Conservation (phyloP, 2,113 vertebrate genomes). For the Brevimyrus niger region DNA sequence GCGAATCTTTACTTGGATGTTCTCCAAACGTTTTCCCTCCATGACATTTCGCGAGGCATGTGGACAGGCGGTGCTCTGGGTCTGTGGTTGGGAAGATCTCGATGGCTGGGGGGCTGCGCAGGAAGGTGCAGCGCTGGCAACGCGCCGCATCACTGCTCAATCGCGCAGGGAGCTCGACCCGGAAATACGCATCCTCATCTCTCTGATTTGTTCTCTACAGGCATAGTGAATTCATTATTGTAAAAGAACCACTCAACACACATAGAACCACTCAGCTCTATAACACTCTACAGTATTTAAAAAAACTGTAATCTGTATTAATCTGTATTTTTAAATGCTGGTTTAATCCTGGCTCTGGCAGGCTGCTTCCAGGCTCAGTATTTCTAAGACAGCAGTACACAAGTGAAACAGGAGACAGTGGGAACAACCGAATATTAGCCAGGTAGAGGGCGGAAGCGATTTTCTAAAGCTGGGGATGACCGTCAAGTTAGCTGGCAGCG, state of each 20-base stretch:
- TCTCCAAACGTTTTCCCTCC: not conserved
- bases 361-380: not conserved
- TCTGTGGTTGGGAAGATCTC: not conserved
- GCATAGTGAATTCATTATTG: not conserved
- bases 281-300: not conserved
- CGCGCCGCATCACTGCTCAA: not conserved
- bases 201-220: not conserved
- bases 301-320: too few species aligned
- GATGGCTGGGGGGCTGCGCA: not conserved
- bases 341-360: not conserved
- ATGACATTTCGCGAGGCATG: not conserved
- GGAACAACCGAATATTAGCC: not conserved
- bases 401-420: not conserved
- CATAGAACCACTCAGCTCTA: not conserved
- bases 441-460: not conserved
- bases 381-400: not conserved
- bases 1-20: not conserved
- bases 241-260: not conserved
- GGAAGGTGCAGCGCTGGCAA: not conserved
- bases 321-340: not conserved
- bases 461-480: not conserved
- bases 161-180: not conserved
- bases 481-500: not conserved
- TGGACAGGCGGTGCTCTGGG: not conserved
- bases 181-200: not conserved